Evolutionary conservation across 2,888 invertebrate species (phyloP).

Genomic region (Amiota minor): DNA sequence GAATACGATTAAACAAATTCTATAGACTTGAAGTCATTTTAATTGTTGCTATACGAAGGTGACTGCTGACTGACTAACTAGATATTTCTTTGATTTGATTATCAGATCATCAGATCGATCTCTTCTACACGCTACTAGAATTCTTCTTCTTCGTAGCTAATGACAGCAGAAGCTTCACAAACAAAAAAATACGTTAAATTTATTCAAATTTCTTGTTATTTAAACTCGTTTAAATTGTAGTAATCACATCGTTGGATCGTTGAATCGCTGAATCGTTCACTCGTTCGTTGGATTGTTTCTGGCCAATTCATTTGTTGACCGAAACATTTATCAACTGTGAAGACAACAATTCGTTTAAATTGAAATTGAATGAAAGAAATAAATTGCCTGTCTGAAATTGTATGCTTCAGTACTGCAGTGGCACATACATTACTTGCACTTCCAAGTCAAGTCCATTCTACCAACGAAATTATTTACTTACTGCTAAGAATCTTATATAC

Average conservation of each 20-base stretch:
- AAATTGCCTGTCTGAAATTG: conserved; percentile 63
- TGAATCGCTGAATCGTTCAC: conserved; percentile 40
- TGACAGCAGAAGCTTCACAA: conserved; percentile 20
- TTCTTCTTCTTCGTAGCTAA: not conserved
- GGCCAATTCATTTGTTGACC: conserved; percentile 63
- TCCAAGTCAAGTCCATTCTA: too few species aligned
- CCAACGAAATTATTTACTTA: too few species aligned
- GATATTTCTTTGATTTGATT: too few species aligned
- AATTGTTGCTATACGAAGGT: too few species aligned
- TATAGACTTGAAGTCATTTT: too few species aligned
- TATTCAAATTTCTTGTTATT: conserved; percentile 53
- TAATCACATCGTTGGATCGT: conserved; percentile 43
- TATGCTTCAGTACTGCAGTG: too few species aligned
- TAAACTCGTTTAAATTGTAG: conserved; percentile 29
- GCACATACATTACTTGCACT: too few species aligned
- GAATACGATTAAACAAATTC: too few species aligned
- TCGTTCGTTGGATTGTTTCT: conserved; percentile 50
- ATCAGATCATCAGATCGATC: too few species aligned
- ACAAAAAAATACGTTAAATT: conserved; percentile 58
- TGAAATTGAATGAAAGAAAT: conserved; percentile 73
- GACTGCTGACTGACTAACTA: conserved; percentile 38
- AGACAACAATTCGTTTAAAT: conserved; percentile 72
- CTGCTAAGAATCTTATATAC: too few species aligned
- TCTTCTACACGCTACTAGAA: not conserved
- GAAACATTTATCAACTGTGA: conserved; percentile 70